A percentile compares a stretch with the other conserved stretches of the same genome.
Conservation (phyloP, 2,113 vertebrate species). For the Labeo catla region DNA sequence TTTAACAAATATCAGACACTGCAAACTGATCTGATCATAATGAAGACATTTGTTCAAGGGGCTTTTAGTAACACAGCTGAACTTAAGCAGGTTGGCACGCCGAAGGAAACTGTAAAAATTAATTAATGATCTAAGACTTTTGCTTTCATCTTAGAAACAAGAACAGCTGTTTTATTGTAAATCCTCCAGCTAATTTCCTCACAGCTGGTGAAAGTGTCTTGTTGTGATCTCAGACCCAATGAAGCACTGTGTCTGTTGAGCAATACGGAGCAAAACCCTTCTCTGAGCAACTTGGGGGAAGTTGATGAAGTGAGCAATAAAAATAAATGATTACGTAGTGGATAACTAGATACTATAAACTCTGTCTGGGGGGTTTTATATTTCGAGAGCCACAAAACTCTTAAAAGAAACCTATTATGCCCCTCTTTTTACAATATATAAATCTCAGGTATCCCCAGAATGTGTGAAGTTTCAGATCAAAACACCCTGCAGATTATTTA, state of each 20-base stretch:
- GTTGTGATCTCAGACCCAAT: not conserved
- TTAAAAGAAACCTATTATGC: too few relatives aligned
- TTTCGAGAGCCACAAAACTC: not conserved
- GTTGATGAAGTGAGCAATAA: not conserved
- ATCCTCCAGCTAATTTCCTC: not conserved
- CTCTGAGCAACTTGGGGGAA: not conserved
- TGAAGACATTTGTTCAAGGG: not conserved
- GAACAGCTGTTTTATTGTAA: slow-evolving; percentile 7
- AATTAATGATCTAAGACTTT: not conserved
- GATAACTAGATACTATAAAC: not conserved
- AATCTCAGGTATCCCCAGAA: too few relatives aligned
- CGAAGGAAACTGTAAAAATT: not conserved
- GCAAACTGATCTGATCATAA: not conserved
- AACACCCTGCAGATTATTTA: too few relatives aligned
- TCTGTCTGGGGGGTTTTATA: not conserved
- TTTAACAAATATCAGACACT: not conserved
- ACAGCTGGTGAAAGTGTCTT: not conserved
- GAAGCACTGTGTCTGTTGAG: not conserved
- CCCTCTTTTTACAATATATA: too few relatives aligned
- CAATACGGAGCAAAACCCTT: not conserved
- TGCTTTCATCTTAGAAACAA: not conserved
- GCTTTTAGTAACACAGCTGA: not conserved
- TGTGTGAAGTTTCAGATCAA: too few relatives aligned
- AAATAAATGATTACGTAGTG: not conserved
- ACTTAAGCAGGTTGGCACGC: not conserved